Evolutionary conservation across 2,113 vertebrate species (phyloP), one percentile per base, ranked within the genome.

Genomic region (Semnornis frantzii): DNA sequence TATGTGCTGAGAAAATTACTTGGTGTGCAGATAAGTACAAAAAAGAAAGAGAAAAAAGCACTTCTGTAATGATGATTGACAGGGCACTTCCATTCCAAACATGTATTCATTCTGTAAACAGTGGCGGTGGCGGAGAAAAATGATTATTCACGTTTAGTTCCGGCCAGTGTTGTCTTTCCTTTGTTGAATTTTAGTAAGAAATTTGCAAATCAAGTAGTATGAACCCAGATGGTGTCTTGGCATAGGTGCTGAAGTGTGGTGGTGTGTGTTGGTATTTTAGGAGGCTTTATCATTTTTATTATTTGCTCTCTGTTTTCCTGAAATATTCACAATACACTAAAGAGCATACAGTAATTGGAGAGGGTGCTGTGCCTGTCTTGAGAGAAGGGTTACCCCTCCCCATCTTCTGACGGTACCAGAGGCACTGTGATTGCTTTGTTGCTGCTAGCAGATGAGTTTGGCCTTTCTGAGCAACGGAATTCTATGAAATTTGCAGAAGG

Each of bases 11-110:
- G 82, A 77, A 89, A 85, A 92, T 85, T 64, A 55, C 44, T 93
- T 44, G 8, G 20, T 68, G 48, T 85, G 68, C 78, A 91, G 33
- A 54, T 77, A 77, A 58, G 85, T 83, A 87, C 81, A 64, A 89
- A 80, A 92, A 80, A 85, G 73, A 85, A 76, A 93, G 66, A 75
- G 23, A 31, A 94, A 60, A 87, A 89, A 73, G 64, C 55, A 68
- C 7, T 79, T 85, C 79, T 75, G 39, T 92, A 93, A 85, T 64
- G 75, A 72, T 87, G 91, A 95, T 89, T 92, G 91, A 57, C 84
- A 83, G 68, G 84, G 92, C 33, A 52, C 76, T 92, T 96, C 75
- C 78, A 92, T 93, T 89, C 72, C 62, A 92, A 79, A 80, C 0
- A 0, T 55, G 30, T 8, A 3, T 20, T 92, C 48, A 44, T 63